phyloP scores from a whole-genome alignment of 2,888 invertebrate species.

The Amorpha juglandis region DNA sequence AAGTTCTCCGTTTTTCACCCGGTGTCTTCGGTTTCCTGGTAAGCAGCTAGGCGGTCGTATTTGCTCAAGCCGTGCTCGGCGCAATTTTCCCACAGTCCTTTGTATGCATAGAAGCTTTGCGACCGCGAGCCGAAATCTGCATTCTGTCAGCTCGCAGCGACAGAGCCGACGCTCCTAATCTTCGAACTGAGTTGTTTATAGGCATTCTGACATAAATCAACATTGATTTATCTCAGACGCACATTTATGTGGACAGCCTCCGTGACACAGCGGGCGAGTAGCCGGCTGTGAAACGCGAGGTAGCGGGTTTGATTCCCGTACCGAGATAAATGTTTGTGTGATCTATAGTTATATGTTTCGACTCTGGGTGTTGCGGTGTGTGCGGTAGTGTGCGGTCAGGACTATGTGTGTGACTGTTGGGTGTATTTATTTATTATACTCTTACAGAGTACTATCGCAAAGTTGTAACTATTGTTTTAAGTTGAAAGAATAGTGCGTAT shows the following conservation, averaged over 20 bases:
- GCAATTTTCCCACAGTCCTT: slow-evolving; percentile 40
- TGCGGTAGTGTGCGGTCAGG: no score
- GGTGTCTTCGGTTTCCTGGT: not conserved
- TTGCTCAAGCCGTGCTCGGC: not conserved
- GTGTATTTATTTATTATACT: no score
- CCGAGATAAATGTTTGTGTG: no score
- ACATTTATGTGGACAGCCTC: no score
- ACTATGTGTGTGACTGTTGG: no score
- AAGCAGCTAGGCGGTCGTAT: not conserved
- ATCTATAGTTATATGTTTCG: no score
- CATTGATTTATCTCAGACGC: no score
- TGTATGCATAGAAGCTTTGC: slow-evolving; percentile 57
- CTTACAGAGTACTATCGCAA: no score
- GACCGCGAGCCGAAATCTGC: slow-evolving; percentile 46
- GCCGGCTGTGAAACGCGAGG: no score
- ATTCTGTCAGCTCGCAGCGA: slow-evolving; percentile 40
- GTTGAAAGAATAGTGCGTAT: not conserved
- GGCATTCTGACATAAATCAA: slow-evolving; percentile 3
- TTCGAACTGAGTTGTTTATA: slow-evolving; percentile 36
- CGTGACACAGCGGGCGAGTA: no score
- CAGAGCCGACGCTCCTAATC: slow-evolving; percentile 36
- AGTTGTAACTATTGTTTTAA: not conserved
- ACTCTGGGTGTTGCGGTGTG: no score
- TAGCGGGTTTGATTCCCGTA: no score
- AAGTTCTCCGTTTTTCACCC: not conserved